Base-by-base conservation (phyloP, 2,888 invertebrate genomes). In the Zaprionus bogoriensis region DNA sequence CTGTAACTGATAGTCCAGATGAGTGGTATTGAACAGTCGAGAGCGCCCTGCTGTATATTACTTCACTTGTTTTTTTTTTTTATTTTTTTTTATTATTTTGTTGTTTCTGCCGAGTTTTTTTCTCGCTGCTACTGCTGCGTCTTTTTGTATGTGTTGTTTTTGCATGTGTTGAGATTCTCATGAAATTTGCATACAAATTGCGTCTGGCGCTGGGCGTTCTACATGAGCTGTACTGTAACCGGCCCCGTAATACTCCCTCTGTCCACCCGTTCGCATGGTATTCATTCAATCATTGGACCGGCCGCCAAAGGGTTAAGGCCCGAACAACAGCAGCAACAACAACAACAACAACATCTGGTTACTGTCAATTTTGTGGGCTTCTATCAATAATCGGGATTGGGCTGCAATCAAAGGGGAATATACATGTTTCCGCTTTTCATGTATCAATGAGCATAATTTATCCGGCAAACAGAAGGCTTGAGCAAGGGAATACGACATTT, bases 141-240 rank as follows among this genome's bases (percentile, higher is more conserved):
- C 23, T 23, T 41, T 47, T 27, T 52, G 50, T 47, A 19, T 51
- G 32, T 67, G 66, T 57, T 69, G 73, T 75, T 78, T 75, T 77
- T 81, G 74, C 85, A 89, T 89, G 87, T 87, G 87, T 87, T 82
- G 80, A 78, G 78, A 79, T 82, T 84, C 87, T 77, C 89, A 87
- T 86, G 81, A 85, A 88, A 88, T 88, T 88, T 89, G 89, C 89
- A 89, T 88, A 88, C 89, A 88, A 88, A 88, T 88, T 88, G 88
- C 88, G 88, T 88, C 88, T 88, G 79, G 64, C 64, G 64, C 77
- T 77, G 74, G 59, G 61, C 61, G 69, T 53, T 64, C 52, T 63
- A 67, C 46, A 67, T 73, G 57, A 47, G 55, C 44, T 64, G 69
- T 64, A 51, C 59, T 48, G 52, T 45, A 62, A 47, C 52, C 22